Percentiles rank a stretch among this genome's conserved stretches.
These are phyloP conservation scores for Ahaetulla prasina DNA, from an alignment of 2,113 vertebrate genomes.

Conservation along the genomic window DNA sequence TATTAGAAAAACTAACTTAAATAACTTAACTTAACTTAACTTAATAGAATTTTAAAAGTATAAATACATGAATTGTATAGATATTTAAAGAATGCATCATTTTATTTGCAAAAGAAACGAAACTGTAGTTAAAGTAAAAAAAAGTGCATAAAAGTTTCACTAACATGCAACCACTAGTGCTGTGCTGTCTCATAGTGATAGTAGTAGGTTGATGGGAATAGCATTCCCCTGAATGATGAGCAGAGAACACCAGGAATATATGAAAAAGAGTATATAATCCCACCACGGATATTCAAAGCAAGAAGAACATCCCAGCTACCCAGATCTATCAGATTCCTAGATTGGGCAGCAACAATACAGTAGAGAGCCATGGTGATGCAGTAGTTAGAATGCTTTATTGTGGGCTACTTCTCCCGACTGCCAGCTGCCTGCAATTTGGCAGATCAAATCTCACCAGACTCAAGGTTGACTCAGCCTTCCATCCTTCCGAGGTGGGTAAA, in stretches of 20 bases:
- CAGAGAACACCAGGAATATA: not conserved
- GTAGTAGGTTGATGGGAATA: not conserved
- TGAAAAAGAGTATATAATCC: not conserved
- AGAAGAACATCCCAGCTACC: not conserved
- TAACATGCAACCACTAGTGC: not conserved
- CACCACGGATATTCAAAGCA: not conserved
- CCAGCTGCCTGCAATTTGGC: too few relatives aligned
- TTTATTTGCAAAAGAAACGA: conserved; percentile 47
- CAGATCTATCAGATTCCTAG: not conserved
- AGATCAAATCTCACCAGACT: too few relatives aligned
- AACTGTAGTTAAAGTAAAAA: too few relatives aligned
- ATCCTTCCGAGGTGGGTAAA: too few relatives aligned
- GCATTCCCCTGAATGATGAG: not conserved
- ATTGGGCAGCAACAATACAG: not conserved
- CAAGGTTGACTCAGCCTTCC: too few relatives aligned
- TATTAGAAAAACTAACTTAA: conserved; percentile 50
- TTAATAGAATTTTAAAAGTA: conserved; percentile 23
- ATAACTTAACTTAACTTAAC: too few relatives aligned
- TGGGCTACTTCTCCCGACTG: too few relatives aligned
- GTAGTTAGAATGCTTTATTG: too few relatives aligned
- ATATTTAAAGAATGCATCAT: conserved; percentile 54
- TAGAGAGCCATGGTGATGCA: too few relatives aligned
- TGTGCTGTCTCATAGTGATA: not conserved
- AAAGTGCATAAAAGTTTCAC: not conserved
- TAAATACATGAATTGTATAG: conserved; percentile 29